Base-by-base conservation (phyloP, 2,888 invertebrate species). In the Leptodirus hochenwartii region DNA sequence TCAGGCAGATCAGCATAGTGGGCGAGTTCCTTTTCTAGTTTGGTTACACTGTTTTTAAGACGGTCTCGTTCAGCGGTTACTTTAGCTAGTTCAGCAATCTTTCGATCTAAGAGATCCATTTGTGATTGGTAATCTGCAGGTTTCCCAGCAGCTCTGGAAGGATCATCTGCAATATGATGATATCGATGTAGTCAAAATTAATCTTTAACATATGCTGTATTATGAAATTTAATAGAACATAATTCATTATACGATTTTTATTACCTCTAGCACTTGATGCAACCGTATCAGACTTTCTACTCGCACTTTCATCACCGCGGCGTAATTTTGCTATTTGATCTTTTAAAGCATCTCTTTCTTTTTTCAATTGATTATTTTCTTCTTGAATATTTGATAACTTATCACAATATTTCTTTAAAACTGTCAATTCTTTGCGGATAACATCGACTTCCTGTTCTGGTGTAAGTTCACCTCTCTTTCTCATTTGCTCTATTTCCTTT, bases 381-480 rank as follows among this genome's bases (percentile, higher is more conserved):
- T 46, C 41, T 39, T 51, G 47, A 24, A 52, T 48, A 11, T 38
- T 37, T 1, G 45, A 41, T 15, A 54, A 34, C 35, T 51, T 47
- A 4, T 45, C 39, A 33, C 53, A 53, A 34, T 51, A 51, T 32
- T 43, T 44, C 35, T 51, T 54, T 15, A 51, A 33, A 3, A 47
- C 43, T 26, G 46, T 41, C 3, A 53, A 37, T 37, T 53, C 52
- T 35, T 48, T 51, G 17, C 41, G 36, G 15, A 53, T 46, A 8
- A 49, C 38, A 38, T 45, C 43, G 4, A 48, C 39, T 42, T 51
- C 48, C 32, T 46, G 41, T 24, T 47, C 47, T 10, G 47, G 44
- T 4, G 44, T 41, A 13, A 39, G 35, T 17, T 38, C 37, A 25
- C 39, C 38, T n/a, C 29, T 28, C 13, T 35, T 34, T 29, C 43